Percentiles rank a stretch among this genome's conserved stretches.
Conservation (phyloP, 2,797 vertebrate species). For the Diceros bicornis region DNA sequence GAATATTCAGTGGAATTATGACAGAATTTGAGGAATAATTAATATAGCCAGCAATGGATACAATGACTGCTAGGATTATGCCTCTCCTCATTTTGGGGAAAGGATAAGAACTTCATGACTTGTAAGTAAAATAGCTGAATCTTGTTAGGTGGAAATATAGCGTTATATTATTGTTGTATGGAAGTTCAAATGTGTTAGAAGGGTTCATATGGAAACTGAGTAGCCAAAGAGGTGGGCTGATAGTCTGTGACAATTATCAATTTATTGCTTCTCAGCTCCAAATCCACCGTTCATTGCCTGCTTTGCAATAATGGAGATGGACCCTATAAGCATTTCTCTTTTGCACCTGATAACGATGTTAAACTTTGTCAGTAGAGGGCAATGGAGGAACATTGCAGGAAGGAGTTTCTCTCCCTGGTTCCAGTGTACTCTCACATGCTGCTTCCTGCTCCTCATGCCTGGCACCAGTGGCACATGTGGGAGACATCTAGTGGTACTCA, state of each 20-base stretch:
- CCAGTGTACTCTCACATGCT: background rate
- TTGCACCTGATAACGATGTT: background rate
- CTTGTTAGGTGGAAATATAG: background rate
- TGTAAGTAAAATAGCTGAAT: background rate
- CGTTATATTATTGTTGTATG: background rate
- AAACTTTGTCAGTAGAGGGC: conserved; percentile 7
- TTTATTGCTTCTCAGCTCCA: background rate
- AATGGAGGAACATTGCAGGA: background rate
- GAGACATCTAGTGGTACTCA: background rate
- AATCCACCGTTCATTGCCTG: background rate
- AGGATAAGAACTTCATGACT: background rate
- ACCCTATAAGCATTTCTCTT: background rate
- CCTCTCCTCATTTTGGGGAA: background rate
- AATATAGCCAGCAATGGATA: background rate
- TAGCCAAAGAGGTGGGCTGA: background rate
- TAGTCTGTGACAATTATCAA: background rate
- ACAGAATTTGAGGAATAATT: background rate
- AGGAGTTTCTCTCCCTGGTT: background rate
- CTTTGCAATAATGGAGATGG: background rate
- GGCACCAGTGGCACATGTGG: background rate
- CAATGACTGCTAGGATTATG: background rate
- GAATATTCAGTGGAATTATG: background rate
- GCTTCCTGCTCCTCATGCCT: background rate
- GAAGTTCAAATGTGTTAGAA: background rate
- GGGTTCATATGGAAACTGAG: background rate